These are phyloP conservation scores for Chanos chanos DNA, from an alignment of 2,797 vertebrate genomes.

Conservation along the genomic window DNA sequence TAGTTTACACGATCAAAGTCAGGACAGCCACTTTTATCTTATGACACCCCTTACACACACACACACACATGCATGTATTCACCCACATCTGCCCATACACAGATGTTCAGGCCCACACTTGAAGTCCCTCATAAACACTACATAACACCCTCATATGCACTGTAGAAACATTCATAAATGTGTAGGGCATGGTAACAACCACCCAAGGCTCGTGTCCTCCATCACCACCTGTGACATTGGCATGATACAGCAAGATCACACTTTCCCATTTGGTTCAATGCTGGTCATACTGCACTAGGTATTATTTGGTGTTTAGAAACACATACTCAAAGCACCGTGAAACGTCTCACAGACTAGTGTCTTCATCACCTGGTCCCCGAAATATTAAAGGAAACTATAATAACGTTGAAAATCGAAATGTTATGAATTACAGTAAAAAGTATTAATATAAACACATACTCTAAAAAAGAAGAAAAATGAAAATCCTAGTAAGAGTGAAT, in stretches of 20 bases:
- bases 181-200: neutral
- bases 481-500: slow-evolving; percentile 11
- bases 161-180: slow-evolving; percentile 4
- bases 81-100: slow-evolving; percentile 20
- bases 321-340: too few species aligned
- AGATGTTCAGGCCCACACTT: slow-evolving; percentile 26
- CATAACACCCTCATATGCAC: slow-evolving; percentile 28
- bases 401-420: neutral
- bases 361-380: neutral
- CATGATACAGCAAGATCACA: too few species aligned
- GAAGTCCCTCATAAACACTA: too few species aligned
- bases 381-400: too few species aligned
- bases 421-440: slow-evolving; percentile 32
- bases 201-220: too few species aligned
- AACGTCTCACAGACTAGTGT: too few species aligned
- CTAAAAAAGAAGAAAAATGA: too few species aligned
- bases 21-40: neutral
- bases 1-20: neutral
- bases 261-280: too few species aligned
- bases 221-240: too few species aligned
- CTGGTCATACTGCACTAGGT: too few species aligned
- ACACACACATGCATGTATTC: slow-evolving; percentile 1
- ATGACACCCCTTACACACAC: slow-evolving; percentile 9
- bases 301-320: too few species aligned
- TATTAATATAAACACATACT: too few species aligned